A percentile compares a stretch with the other conserved stretches of the same genome.
phyloP scores from a whole-genome alignment of 2,797 vertebrate species.

The Champsocephalus esox region DNA sequence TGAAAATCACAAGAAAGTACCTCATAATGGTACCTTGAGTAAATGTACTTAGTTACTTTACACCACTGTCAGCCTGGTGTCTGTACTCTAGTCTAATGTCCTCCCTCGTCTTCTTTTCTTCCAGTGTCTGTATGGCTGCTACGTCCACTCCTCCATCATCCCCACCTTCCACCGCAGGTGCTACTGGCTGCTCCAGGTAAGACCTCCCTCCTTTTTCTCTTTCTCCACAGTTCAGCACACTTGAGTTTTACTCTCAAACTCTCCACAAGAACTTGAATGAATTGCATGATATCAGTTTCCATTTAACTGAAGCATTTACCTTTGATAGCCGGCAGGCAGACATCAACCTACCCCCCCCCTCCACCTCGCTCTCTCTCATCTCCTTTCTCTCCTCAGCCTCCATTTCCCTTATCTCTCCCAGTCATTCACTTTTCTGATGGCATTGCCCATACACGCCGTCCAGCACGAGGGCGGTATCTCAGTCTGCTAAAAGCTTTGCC shows the following conservation, averaged over 20 bases:
- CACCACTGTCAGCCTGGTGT: conserved; percentile 21
- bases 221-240: conserved; percentile 35
- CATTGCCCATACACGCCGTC: conserved; percentile 74
- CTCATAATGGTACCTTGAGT: too few relatives aligned
- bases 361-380: conserved; percentile 30
- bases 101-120: conserved; percentile 40
- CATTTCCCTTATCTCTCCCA: conserved; percentile 78
- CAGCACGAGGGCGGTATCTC: conserved; percentile 73
- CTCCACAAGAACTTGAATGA: conserved; percentile 55
- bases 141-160: conserved; percentile 99
- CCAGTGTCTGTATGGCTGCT: conserved; percentile 99
- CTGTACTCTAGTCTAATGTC: conserved; percentile 44
- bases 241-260: conserved; percentile 49
- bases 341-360: conserved; percentile 62
- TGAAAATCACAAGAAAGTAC: too few relatives aligned
- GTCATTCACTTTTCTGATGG: conserved; percentile 80
- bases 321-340: conserved; percentile 77
- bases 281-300: conserved; percentile 73
- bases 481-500: conserved; percentile 80
- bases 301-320: conserved; percentile 71
- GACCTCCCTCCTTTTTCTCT: conserved; percentile 43
- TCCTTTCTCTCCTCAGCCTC: conserved; percentile 57
- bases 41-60: too few relatives aligned
- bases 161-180: conserved; percentile 98
- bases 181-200: conserved; percentile 90